A percentile compares a stretch with the other conserved stretches of the same genome.
phyloP scores from a whole-genome alignment of 2,888 invertebrate genomes.

The Ophraella communa region DNA sequence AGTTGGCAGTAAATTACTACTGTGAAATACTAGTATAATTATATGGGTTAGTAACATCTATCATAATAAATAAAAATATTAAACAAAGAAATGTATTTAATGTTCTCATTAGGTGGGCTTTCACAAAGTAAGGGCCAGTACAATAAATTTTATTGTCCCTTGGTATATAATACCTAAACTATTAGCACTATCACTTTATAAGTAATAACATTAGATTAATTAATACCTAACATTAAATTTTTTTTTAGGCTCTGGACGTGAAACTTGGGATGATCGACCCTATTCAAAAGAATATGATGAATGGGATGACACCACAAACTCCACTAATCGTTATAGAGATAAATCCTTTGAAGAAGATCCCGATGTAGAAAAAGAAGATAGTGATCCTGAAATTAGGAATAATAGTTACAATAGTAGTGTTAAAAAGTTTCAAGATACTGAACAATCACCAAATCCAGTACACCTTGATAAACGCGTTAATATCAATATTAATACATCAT shows the following conservation, averaged over 20 bases:
- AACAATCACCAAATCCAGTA: conserved; percentile 36
- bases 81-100: too few relatives aligned
- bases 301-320: conserved; percentile 48
- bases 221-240: neutral
- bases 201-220: neutral
- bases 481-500: conserved; percentile 60
- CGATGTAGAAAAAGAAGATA: conserved; percentile 73
- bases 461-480: conserved; percentile 56
- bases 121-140: too few relatives aligned
- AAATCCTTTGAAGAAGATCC: conserved; percentile 64
- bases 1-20: too few relatives aligned
- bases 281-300: conserved; percentile 51
- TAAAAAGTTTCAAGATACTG: conserved; percentile 51
- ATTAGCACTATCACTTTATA: too few relatives aligned
- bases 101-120: too few relatives aligned
- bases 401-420: conserved; percentile 44
- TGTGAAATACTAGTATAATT: too few relatives aligned
- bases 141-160: too few relatives aligned
- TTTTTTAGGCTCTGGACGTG: conserved; percentile 48
- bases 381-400: conserved; percentile 68
- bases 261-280: conserved; percentile 55
- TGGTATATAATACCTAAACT: too few relatives aligned
- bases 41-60: too few relatives aligned
- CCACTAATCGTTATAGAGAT: conserved; percentile 51
- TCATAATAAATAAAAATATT: too few relatives aligned